Conservation (phyloP, 1,140 invertebrate genomes). For the Ridgeia piscesae region DNA sequence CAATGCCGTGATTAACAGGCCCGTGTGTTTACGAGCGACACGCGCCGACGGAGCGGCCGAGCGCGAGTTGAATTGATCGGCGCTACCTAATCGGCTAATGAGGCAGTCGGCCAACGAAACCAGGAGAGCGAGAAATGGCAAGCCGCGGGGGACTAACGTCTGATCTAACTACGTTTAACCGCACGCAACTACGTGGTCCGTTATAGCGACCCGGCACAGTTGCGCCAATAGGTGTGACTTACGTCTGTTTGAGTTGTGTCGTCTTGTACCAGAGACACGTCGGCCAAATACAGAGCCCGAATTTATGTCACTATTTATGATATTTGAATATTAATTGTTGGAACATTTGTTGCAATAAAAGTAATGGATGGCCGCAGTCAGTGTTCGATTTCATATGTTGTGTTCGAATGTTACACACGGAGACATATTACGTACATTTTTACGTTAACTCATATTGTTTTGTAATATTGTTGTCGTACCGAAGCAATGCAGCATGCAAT, state of each 20-base stretch:
- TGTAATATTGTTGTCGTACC: no score
- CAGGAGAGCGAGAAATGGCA: neutral
- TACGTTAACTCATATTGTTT: no score
- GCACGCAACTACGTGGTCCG: neutral
- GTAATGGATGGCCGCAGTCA: no score
- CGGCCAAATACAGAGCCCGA: no score
- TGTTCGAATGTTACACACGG: no score
- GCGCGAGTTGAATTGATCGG: neutral
- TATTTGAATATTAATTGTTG: no score
- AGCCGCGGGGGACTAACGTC: neutral
- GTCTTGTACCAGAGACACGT: neutral
- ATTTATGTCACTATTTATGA: no score
- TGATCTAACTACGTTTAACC: neutral
- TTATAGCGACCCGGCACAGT: neutral
- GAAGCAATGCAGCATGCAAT: no score
- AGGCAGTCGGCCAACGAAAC: neutral
- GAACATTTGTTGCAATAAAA: no score
- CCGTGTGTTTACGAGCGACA: neutral
- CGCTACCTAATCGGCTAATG: neutral
- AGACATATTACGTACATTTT: no score
- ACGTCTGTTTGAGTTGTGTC: neutral
- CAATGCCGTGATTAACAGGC: neutral
- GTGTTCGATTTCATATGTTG: no score
- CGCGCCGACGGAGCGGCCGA: neutral
- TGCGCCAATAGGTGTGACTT: neutral